Evolutionary conservation across 2,113 vertebrate species (phyloP), one percentile per base, ranked within the genome.

Genomic region (Recurvirostra avosetta): DNA sequence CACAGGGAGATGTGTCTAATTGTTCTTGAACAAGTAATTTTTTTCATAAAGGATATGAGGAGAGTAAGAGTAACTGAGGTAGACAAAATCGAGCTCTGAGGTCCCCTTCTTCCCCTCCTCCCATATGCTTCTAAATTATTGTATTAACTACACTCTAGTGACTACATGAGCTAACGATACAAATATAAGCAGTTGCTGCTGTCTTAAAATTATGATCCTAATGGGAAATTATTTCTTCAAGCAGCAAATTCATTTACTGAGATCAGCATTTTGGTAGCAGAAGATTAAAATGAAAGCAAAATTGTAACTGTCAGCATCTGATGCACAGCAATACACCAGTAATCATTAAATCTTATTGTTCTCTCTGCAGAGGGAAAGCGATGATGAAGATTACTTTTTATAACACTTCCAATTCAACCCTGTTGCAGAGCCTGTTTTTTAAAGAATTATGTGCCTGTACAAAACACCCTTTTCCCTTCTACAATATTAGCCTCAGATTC

Each of bases 161-260:
- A 59, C 47, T 50, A 49, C n/a, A 20, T 40, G 27, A 79, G 49
- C n/a, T 74, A 83, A 67, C n/a, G 66, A 66, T 34, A 53, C 12
- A 83, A 41, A 26, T 25, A 25, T 27, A 67, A 56, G 59, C 36
- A 55, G 49, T 62, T 83, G 14, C 3, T 72, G 56, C 26, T 67
- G 4, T 58, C 38, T 86, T 58, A 75, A 78, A 74, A 67, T 92
- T 62, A 72, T 36, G 38, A 62, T 49, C 32, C 36, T 86, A 41
- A 75, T 34, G 27, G n/a, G 32, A 95, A 18, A 63, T 89, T 79
- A 83, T 93, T 94, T 86, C 67, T 88, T 91, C 71, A 80, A 84
- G 40, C n/a, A 76, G 49, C 30, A 93, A 72, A 75, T 76, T 45
- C 0, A 47, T 59, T 83, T 83, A 22, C 66, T 86, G 43, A 70